phyloP scores from a whole-genome alignment of 2,113 vertebrate species.

The Ia io region DNA sequence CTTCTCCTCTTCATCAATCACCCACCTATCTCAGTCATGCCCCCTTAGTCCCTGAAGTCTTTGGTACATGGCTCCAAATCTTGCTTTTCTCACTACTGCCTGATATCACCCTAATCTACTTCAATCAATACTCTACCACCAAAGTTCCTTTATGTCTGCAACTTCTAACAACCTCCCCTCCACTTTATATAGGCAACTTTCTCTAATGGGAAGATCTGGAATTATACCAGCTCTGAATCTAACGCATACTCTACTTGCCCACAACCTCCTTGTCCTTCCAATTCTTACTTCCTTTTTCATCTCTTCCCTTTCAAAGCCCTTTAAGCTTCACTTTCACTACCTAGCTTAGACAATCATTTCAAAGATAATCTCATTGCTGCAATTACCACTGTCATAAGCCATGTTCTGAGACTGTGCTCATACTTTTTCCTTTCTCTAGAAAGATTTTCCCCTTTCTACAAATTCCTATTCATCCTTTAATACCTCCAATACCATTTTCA shows the following conservation, averaged over 20 bases:
- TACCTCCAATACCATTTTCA: not conserved
- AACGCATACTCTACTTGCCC: not conserved
- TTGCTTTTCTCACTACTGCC: slow-evolving; percentile 21
- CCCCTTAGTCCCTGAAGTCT: not conserved
- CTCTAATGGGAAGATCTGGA: not conserved
- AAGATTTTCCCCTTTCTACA: not conserved
- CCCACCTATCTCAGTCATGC: not conserved
- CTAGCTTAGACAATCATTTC: not conserved
- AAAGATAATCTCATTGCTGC: not conserved
- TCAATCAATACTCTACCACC: not conserved
- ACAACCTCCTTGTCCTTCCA: not conserved
- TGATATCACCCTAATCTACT: not conserved
- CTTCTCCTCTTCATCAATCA: not conserved
- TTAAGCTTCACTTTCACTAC: not conserved
- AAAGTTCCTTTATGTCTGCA: not conserved
- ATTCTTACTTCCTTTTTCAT: not conserved
- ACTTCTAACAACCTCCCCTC: not conserved
- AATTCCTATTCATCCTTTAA: not conserved
- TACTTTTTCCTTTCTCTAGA: not conserved
- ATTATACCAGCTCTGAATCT: not conserved
- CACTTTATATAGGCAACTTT: not conserved
- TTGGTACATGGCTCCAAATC: not conserved
- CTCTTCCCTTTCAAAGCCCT: not conserved
- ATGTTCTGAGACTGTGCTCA: not conserved
- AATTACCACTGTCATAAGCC: not conserved